Conservation (phyloP, 2,113 vertebrate species). For the Mobula hypostoma region DNA sequence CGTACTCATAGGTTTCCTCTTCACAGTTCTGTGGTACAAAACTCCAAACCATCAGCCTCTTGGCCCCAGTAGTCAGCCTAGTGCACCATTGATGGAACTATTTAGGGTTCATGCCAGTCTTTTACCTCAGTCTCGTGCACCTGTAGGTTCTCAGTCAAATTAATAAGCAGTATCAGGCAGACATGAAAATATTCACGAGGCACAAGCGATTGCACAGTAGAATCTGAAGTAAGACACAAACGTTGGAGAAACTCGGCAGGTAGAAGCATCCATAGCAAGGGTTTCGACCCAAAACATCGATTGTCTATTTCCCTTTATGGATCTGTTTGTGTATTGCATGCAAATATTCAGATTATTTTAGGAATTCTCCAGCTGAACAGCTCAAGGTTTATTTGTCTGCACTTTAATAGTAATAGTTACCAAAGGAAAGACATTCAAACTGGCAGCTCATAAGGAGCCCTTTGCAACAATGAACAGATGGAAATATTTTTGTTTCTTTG, state of each 20-base stretch:
- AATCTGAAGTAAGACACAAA: no score
- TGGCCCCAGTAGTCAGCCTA: not conserved
- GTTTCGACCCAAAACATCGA: no score
- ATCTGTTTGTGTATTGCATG: not conserved
- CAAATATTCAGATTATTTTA: not conserved
- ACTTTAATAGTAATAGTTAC: not conserved
- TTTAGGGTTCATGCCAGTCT: not conserved
- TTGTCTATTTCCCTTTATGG: no score
- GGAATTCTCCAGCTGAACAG: not conserved
- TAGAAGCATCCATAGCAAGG: no score
- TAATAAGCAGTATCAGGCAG: not conserved
- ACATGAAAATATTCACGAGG: no score
- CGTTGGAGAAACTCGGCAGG: no score
- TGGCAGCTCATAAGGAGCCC: not conserved
- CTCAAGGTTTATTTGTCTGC: constrained; percentile 20
- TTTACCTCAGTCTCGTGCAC: not conserved
- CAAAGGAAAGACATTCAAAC: not conserved
- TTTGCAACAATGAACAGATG: not conserved
- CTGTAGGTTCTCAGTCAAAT: not conserved
- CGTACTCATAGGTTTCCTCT: no score
- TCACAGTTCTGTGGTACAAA: not conserved
- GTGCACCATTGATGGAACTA: not conserved
- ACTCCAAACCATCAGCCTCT: not conserved
- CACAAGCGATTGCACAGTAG: no score
- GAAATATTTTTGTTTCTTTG: not conserved